Percentiles rank a stretch among this genome's conserved stretches.
Evolutionary conservation across 2,888 invertebrate genomes (phyloP).

Genomic region (Cryptocheilus praepositus): DNA sequence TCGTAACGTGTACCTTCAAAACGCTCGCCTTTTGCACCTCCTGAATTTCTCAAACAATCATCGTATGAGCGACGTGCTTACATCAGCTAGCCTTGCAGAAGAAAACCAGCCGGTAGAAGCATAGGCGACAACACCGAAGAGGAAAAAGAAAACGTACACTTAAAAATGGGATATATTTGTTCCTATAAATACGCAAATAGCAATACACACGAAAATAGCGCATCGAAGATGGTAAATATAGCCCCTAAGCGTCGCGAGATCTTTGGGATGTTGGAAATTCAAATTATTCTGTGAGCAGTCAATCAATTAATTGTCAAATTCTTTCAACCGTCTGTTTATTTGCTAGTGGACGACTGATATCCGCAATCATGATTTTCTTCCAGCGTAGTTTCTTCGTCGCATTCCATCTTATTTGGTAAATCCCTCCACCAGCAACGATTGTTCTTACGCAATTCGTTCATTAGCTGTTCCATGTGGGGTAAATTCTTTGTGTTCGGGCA

Average conservation of each 20-base stretch:
- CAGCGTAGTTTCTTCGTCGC: conserved; percentile 36
- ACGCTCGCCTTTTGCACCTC: conserved; percentile 61
- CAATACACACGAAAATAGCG: conserved; percentile 14
- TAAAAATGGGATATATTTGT: conserved; percentile 11
- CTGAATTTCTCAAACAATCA: conserved; percentile 56
- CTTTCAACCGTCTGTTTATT: conserved; percentile 24
- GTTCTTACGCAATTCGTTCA: conserved; percentile 51
- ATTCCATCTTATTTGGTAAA: conserved; percentile 35
- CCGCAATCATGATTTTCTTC: conserved; percentile 54
- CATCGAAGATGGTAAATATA: conserved; percentile 10
- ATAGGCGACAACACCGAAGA: no score
- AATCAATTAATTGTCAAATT: no score
- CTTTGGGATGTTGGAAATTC: no score
- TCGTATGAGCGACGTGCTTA: no score
- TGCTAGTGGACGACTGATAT: conserved; percentile 25
- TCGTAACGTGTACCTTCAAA: conserved; percentile 58
- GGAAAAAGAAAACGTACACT: conserved; percentile 5
- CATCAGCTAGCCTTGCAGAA: no score
- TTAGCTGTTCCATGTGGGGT: conserved; percentile 58
- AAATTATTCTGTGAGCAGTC: no score
- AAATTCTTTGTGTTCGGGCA: conserved; percentile 57
- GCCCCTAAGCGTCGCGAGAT: no score
- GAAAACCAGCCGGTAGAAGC: no score
- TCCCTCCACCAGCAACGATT: conserved; percentile 47
- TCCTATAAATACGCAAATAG: conserved; percentile 8